These are phyloP conservation scores for Antennarius maculatus DNA, from an alignment of 2,797 vertebrate species.

Conservation along the genomic window DNA sequence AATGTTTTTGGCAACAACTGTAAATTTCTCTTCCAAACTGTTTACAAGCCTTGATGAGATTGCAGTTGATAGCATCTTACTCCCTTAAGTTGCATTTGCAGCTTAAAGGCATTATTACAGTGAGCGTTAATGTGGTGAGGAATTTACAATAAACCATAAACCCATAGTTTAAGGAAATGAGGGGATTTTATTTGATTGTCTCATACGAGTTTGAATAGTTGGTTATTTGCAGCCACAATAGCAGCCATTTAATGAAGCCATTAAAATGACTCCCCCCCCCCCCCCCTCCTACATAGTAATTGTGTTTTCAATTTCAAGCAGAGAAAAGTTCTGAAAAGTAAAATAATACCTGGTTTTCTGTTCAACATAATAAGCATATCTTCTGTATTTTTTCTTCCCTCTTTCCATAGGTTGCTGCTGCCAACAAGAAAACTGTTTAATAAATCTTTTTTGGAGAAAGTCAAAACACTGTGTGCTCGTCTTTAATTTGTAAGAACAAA, in stretches of 20 bases:
- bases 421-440: slow-evolving; percentile 83
- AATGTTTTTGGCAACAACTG: slow-evolving; percentile 21
- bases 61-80: slow-evolving; percentile 37
- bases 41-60: slow-evolving; percentile 37
- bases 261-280: background rate
- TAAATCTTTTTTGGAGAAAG: slow-evolving; percentile 81
- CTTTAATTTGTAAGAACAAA: background rate
- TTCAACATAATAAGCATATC: background rate
- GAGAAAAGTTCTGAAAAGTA: background rate
- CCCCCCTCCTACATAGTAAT: background rate
- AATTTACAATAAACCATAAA: slow-evolving; percentile 14
- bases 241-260: slow-evolving; percentile 2
- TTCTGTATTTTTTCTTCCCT: background rate
- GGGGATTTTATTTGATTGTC: slow-evolving; percentile 37
- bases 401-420: slow-evolving; percentile 78
- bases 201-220: slow-evolving; percentile 8
- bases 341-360: background rate
- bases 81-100: slow-evolving; percentile 10
- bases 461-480: slow-evolving; percentile 35
- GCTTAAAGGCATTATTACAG: slow-evolving; percentile 12
- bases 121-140: slow-evolving; percentile 8
- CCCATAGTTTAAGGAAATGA: slow-evolving; percentile 13
- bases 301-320: slow-evolving; percentile 4
- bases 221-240: slow-evolving; percentile 6
- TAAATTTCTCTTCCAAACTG: slow-evolving; percentile 28